phyloP scores from a whole-genome alignment of 2,113 vertebrate genomes.

The Siniperca chuatsi region DNA sequence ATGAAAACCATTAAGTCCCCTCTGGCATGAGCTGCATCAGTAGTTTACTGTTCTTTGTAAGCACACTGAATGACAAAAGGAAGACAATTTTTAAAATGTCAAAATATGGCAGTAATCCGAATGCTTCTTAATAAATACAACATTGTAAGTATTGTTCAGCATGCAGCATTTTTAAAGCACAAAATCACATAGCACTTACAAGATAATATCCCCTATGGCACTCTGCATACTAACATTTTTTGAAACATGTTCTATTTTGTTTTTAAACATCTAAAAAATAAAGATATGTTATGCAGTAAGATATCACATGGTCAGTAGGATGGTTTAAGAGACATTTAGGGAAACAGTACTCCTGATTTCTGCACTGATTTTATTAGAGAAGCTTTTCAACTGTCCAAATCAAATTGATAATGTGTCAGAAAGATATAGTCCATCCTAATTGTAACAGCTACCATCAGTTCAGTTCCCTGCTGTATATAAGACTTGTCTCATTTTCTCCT shows the following conservation, averaged over 20 bases:
- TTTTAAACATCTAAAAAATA: not conserved
- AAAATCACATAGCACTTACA: not conserved
- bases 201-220: not conserved
- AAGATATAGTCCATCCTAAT: slow-evolving; percentile 9
- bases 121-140: not conserved
- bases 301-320: not conserved
- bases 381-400: not conserved
- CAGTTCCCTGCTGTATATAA: slow-evolving; percentile 1
- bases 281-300: not conserved
- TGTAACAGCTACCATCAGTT: not conserved
- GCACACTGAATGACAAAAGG: slow-evolving; percentile 13
- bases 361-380: not conserved
- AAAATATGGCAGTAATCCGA: slow-evolving; percentile 5
- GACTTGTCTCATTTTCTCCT: slow-evolving; percentile 1
- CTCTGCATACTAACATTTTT: not conserved
- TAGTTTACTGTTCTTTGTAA: slow-evolving; percentile 15
- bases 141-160: not conserved
- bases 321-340: not conserved
- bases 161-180: not conserved
- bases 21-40: slow-evolving; percentile 17
- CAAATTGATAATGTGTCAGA: slow-evolving; percentile 5
- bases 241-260: not conserved
- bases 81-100: slow-evolving; percentile 15
- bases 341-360: not conserved
- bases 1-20: slow-evolving; percentile 34